These are phyloP conservation scores for Caradrina kadenii DNA, from an alignment of 2,888 invertebrate species.

Conservation along the genomic window DNA sequence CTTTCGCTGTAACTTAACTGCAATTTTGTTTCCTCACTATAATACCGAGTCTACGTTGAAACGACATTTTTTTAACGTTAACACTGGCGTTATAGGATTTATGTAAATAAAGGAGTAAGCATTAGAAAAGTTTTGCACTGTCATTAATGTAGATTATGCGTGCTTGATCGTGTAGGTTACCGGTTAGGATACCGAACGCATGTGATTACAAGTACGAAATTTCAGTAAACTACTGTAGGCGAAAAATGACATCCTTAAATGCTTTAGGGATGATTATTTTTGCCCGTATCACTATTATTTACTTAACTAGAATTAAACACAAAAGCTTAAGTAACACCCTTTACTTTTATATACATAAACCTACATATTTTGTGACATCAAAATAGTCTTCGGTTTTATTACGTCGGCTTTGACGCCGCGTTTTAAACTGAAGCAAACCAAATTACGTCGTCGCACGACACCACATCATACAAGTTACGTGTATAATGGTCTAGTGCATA, in stretches of 20 bases:
- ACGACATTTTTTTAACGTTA: background rate
- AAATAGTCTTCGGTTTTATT: slow-evolving; percentile 1
- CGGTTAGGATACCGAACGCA: no score
- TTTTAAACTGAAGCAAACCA: slow-evolving; percentile 1
- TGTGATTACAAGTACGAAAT: no score
- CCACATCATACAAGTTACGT: background rate
- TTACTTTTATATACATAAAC: background rate
- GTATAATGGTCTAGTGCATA: background rate
- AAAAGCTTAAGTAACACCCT: background rate
- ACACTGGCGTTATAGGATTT: background rate
- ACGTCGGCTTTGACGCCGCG: background rate
- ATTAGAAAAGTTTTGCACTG: no score
- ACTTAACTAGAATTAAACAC: background rate
- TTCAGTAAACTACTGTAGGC: no score
- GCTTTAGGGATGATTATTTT: no score
- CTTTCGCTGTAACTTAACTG: slow-evolving; percentile 12
- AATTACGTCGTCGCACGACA: slow-evolving; percentile 5
- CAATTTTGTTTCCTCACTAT: slow-evolving; percentile 2
- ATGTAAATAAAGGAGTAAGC: background rate
- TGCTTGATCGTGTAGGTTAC: no score
- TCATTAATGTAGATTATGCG: no score
- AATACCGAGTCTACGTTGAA: background rate
- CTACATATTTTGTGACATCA: background rate
- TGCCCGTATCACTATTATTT: background rate
- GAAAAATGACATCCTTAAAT: no score